Percentiles rank a stretch among this genome's conserved stretches.
phyloP scores from a whole-genome alignment of 2,113 vertebrate species.

The Zosterops hypoxanthus region DNA sequence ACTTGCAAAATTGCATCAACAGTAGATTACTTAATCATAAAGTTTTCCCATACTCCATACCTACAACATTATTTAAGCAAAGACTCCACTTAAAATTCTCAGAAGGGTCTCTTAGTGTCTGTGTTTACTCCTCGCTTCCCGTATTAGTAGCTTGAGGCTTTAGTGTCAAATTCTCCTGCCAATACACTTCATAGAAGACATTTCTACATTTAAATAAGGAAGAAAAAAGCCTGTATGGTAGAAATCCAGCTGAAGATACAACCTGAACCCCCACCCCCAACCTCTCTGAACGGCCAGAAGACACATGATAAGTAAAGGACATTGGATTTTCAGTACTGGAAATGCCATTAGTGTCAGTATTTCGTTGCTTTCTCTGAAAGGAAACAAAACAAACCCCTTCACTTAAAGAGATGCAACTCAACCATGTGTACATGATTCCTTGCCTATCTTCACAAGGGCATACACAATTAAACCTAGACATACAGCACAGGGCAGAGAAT shows the following conservation, averaged over 20 bases:
- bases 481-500: fast-evolving
- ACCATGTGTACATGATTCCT: background rate
- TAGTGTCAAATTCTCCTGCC: background rate
- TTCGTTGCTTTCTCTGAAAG: background rate
- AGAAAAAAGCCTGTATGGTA: background rate
- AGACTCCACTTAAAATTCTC: background rate
- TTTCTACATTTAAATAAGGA: background rate
- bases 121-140: background rate
- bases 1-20: background rate
- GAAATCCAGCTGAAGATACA: background rate
- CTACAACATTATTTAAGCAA: background rate
- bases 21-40: background rate
- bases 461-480: background rate
- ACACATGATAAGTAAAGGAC: background rate
- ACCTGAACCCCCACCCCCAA: background rate
- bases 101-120: background rate
- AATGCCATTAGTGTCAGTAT: background rate
- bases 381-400: background rate
- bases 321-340: background rate
- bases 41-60: background rate
- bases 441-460: background rate
- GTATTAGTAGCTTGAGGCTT: background rate
- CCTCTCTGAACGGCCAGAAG: background rate
- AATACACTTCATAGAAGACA: background rate
- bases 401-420: background rate